These are phyloP conservation scores for Enteromius argenteus DNA, from an alignment of 2,797 vertebrate species.

Conservation along the genomic window DNA sequence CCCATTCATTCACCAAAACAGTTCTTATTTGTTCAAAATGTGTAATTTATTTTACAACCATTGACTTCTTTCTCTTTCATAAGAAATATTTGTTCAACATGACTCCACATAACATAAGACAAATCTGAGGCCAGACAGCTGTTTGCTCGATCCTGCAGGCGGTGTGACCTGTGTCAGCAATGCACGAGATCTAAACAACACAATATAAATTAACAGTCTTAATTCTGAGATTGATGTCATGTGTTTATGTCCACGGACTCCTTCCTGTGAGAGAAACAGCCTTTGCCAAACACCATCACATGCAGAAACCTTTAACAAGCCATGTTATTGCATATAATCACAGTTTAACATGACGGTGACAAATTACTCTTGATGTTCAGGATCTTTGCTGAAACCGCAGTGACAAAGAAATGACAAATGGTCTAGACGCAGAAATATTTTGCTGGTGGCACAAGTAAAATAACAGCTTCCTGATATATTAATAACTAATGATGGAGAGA, in stretches of 20 bases:
- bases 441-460: slow-evolving; percentile 15
- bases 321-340: not conserved
- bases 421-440: not conserved
- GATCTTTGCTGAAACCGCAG: not conserved
- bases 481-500: not conserved
- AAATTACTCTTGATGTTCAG: not conserved
- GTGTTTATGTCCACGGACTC: not conserved
- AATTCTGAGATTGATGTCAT: slow-evolving; percentile 49
- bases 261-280: not conserved
- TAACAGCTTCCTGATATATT: not conserved
- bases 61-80: slow-evolving; percentile 63
- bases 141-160: slow-evolving; percentile 57
- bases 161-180: slow-evolving; percentile 53
- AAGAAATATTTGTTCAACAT: slow-evolving; percentile 77
- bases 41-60: slow-evolving; percentile 71
- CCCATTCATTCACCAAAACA: slow-evolving; percentile 76
- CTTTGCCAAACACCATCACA: not conserved
- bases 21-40: slow-evolving; percentile 74
- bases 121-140: slow-evolving; percentile 67
- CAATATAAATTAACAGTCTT: slow-evolving; percentile 77
- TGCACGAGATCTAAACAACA: slow-evolving; percentile 62
- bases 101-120: slow-evolving; percentile 64
- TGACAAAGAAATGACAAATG: not conserved
- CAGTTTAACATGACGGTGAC: not conserved
- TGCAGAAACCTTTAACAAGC: not conserved